Percentiles rank a stretch among this genome's conserved stretches.
Conservation (phyloP, 2,888 invertebrate genomes). For the Tetanocera ferruginea region DNA sequence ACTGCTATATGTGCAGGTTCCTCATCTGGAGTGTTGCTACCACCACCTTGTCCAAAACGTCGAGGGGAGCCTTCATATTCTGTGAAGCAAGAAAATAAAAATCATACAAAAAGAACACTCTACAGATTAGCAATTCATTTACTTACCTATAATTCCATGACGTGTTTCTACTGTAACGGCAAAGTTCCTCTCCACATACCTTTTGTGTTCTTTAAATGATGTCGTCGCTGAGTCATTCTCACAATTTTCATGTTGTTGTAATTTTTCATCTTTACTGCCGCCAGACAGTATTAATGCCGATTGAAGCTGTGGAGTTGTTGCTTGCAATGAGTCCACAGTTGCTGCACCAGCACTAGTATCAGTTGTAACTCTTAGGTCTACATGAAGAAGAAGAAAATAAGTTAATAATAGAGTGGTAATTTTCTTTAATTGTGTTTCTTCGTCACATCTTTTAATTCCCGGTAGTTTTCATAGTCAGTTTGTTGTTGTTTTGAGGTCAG, state of each 20-base stretch:
- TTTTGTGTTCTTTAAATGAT: conserved; percentile 48
- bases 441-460: too few species aligned
- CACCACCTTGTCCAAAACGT: conserved; percentile 77
- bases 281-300: conserved; percentile 13
- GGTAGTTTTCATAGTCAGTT: too few species aligned
- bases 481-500: too few species aligned
- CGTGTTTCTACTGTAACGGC: conserved; percentile 62
- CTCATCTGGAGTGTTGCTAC: conserved; percentile 14
- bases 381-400: conserved; percentile 25
- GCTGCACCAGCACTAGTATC: conserved; percentile 49
- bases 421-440: too few species aligned
- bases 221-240: conserved; percentile 23
- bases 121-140: neutral
- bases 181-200: conserved; percentile 62
- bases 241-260: neutral
- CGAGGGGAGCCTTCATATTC: conserved; percentile 92
- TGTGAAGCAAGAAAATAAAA: conserved; percentile 69
- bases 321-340: conserved; percentile 11
- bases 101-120: neutral
- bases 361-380: conserved; percentile 65
- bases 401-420: conserved; percentile 2
- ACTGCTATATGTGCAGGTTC: conserved; percentile 13
- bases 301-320: conserved; percentile 43
- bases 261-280: neutral
- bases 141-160: conserved; percentile 63